A percentile compares a stretch with the other conserved stretches of the same genome.
phyloP scores from a whole-genome alignment of 2,888 invertebrate genomes.

The Serrognathus titanus region DNA sequence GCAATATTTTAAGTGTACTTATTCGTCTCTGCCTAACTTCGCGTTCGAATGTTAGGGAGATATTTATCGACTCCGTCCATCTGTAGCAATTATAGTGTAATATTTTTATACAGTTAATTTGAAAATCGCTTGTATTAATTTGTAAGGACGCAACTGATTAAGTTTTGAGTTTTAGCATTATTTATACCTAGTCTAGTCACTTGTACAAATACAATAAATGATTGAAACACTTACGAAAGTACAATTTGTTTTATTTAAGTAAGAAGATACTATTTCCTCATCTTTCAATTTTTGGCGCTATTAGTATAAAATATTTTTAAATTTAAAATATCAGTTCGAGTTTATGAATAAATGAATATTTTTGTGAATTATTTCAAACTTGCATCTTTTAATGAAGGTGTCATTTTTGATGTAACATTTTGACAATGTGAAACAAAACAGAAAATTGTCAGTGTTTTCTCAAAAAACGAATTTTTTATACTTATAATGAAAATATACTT shows the following conservation, averaged over 20 bases:
- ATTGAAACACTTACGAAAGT: background rate
- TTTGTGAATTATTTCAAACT: too few relatives aligned
- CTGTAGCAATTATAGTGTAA: background rate
- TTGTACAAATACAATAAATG: background rate
- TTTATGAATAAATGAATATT: too few relatives aligned
- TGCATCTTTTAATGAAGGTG: too few relatives aligned
- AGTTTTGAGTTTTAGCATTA: background rate
- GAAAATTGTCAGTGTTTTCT: background rate
- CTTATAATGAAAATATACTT: background rate
- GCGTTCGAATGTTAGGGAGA: background rate
- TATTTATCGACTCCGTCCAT: conserved; percentile 1
- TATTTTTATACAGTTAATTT: conserved; percentile 1
- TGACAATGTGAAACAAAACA: background rate
- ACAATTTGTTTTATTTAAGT: too few relatives aligned
- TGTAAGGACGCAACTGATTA: background rate
- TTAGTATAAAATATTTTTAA: too few relatives aligned
- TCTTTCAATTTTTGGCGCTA: too few relatives aligned
- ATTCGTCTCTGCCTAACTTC: background rate
- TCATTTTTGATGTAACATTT: background rate
- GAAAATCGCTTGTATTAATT: background rate
- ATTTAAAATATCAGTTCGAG: too few relatives aligned
- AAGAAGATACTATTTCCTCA: too few relatives aligned
- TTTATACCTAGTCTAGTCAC: conserved; percentile 1
- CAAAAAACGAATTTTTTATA: background rate
- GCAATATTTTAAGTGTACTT: background rate